Base-by-base conservation (phyloP, 2,797 vertebrate species). In the Emydoidea blandingii region DNA sequence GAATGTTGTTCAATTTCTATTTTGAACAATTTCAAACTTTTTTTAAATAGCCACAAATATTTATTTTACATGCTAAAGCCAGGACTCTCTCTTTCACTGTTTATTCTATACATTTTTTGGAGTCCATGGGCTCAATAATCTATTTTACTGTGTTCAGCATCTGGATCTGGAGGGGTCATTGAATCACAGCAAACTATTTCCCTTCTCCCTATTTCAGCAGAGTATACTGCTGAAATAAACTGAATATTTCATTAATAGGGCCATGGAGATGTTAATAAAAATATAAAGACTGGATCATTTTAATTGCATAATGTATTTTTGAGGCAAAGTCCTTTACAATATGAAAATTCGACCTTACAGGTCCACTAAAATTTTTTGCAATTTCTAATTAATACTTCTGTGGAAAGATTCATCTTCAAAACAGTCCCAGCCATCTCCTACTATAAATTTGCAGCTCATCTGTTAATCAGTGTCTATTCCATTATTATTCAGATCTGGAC, bases 191-290 rank as follows among this genome's bases (percentile, higher is more conserved):
- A 81, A 93, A 89, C 91, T 82, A 86, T 87, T 94, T 87, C 86
- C 94, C 86, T 86, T 68, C 81, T 95, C 89, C 54, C 54, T 54
- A 54, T 54, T 54, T 54, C 54, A 54, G 49, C 74, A 85, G 88
- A 92, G 84, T 85, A 85, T 80, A 94, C 65, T 79, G 83, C 79
- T 90, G 86, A 96, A 95, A 93, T 95, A 96, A 94, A 92, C 54
- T 95, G 50, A 91, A 85, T 62, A 65, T 90, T 97, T 97, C 74
- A 93, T 12, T 16, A 79, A 50, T 91, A 94, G 89, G 83, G 89
- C 12, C 65, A 91, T 83, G 92, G 91, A 74, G 82, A 95, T 96
- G 79, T 57, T 54, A 95, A 94, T 92, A 97, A 79, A 91, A 92
- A 96, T 81, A 93, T 44, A 92, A 50, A 50, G 96, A 96, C 86